Conservation (phyloP, 2,888 invertebrate genomes). For the Tachina lurida region DNA sequence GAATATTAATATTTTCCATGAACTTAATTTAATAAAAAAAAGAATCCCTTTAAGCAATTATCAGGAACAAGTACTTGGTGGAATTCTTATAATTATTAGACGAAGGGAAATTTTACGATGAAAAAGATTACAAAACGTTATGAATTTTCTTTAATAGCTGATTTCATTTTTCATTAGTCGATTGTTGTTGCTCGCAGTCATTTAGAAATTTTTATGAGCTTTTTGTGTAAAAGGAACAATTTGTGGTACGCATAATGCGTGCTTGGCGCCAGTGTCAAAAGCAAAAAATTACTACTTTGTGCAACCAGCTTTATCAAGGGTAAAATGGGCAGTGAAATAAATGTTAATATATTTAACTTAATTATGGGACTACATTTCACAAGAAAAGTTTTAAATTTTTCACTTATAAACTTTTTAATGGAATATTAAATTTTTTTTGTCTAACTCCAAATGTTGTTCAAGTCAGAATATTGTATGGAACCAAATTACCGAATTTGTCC, state of each 20-base stretch:
- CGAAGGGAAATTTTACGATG: background rate
- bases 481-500: no score
- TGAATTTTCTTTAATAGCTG: background rate
- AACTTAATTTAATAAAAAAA: constrained; percentile 11
- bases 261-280: constrained; percentile 61
- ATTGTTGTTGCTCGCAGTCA: constrained; percentile 27
- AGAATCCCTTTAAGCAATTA: constrained; percentile 15
- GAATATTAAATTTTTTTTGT: no score
- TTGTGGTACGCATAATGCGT: constrained; percentile 45
- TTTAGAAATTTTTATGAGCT: constrained; percentile 27
- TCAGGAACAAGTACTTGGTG: background rate
- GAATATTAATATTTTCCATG: constrained; percentile 7
- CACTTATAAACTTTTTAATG: no score
- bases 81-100: constrained; percentile 5
- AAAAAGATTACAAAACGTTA: constrained; percentile 10
- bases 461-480: no score
- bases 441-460: no score
- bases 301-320: background rate
- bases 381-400: background rate
- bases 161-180: background rate
- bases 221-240: constrained; percentile 40
- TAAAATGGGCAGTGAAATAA: background rate
- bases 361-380: constrained; percentile 1
- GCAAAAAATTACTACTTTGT: constrained; percentile 28
- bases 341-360: background rate